Base-by-base conservation (phyloP, 2,113 vertebrate genomes). In the Lophochroa leadbeateri region DNA sequence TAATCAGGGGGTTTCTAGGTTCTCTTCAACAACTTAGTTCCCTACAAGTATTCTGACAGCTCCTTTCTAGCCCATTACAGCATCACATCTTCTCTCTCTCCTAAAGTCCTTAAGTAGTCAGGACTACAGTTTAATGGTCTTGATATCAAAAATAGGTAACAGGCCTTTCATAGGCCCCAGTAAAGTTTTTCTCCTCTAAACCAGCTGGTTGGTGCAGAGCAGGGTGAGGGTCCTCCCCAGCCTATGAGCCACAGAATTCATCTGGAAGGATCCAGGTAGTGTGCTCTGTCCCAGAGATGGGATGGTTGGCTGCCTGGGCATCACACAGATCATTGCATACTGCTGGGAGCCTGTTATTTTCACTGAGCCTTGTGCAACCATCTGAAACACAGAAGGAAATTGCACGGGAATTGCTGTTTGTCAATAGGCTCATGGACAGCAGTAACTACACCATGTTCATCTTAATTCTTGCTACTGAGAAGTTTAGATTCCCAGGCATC, bases 161-260 rank as follows among this genome's bases (percentile, higher is more conserved):
- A 7, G 10, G 43, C 13, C 15, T 86, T 86, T 92, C 31, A 17
- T 35, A 60, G 19, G 29, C 43, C 29, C 15, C 14, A 39, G 11
- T 31, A 28, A 39, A 88, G 33, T 37, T 74, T 83, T 70, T 65
- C 11, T 81, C 86, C 55, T 86, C 50, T 78, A 63, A 68, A 76
- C 13, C 17, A 75, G 7, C 5, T 35, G 31, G 5, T 21, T 86
- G n/a, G 17, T 52, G 10, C 47, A 24, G 0, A 0, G 16, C 44
- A 88, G 13, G 19, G 5, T 64, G 55, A 83, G 82, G 41, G 23
- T 46, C 21, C 28, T 86, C 15, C 15, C 46, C 43, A 41, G 14
- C 23, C n/a, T 80, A 5, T 13, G n/a, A 58, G 37, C 17, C 76
- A 63, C 41, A 71, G 24, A 77, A 83, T 55, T 88, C 4, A 12